Evolutionary conservation across 1,140 invertebrate species (phyloP).

Genomic region (Leptopilina boulardi): DNA sequence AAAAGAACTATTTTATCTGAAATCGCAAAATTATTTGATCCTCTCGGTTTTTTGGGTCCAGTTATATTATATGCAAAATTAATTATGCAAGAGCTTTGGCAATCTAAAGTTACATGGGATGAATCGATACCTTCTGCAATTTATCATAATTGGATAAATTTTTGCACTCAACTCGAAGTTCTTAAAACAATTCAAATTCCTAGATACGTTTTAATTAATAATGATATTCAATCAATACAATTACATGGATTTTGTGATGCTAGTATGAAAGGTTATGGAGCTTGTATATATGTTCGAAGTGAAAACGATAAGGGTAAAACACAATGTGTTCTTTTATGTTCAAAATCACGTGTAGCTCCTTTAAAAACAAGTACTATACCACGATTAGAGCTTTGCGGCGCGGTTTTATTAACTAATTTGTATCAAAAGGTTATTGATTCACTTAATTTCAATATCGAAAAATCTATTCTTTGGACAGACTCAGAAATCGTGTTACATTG

Average conservation of each 20-base stretch:
- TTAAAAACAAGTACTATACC: slow-evolving; percentile 66
- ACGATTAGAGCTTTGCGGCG: slow-evolving; percentile 62
- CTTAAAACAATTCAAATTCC: slow-evolving; percentile 20
- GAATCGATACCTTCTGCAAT: slow-evolving; percentile 30
- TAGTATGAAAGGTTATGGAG: slow-evolving; percentile 39
- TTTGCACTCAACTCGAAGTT: slow-evolving; percentile 31
- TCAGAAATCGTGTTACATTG: slow-evolving; percentile 11
- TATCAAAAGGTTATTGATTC: not conserved
- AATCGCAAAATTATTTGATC: too few species aligned
- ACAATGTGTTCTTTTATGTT: slow-evolving; percentile 48
- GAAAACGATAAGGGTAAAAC: slow-evolving; percentile 26
- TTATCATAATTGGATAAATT: slow-evolving; percentile 10
- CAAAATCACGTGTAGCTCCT: slow-evolving; percentile 66
- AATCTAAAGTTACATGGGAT: slow-evolving; percentile 34
- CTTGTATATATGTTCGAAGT: slow-evolving; percentile 49
- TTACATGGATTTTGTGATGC: slow-evolving; percentile 50
- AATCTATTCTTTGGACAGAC: not conserved
- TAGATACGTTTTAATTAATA: slow-evolving; percentile 5
- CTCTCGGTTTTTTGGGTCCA: slow-evolving; percentile 37
- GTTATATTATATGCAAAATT: not conserved
- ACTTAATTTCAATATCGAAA: not conserved
- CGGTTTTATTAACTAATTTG: slow-evolving; percentile 45
- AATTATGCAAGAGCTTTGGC: slow-evolving; percentile 41
- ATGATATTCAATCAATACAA: slow-evolving; percentile 15
- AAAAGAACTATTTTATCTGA: not conserved